A percentile compares a stretch with the other conserved stretches of the same genome.
These are phyloP conservation scores for Stichodactyla helianthus DNA, from an alignment of 64 coral and sea anemone species.

Conservation along the genomic window DNA sequence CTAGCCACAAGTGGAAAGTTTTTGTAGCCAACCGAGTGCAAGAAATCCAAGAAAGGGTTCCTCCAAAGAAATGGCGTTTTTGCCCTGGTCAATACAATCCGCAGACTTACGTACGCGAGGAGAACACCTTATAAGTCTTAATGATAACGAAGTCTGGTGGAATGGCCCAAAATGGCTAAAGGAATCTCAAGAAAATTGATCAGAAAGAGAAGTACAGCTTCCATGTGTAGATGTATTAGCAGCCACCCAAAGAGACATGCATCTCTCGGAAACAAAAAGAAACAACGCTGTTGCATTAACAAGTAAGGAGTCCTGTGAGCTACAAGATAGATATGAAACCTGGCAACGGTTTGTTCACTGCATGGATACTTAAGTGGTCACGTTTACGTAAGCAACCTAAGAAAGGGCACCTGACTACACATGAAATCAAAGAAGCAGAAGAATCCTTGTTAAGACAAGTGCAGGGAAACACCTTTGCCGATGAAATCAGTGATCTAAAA, in stretches of 20 bases:
- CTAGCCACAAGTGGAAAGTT: conserved; percentile 22
- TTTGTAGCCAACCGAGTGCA: conserved; percentile 24
- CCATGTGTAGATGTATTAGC: too few relatives aligned
- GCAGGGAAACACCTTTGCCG: not conserved
- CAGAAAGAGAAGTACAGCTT: not conserved
- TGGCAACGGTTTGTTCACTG: not conserved
- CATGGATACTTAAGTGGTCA: not conserved
- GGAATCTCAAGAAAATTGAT: not conserved
- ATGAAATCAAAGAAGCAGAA: not conserved
- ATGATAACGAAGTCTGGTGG: not conserved
- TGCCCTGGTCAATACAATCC: not conserved
- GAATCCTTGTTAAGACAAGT: not conserved
- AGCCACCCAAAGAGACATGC: too few relatives aligned
- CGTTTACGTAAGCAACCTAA: not conserved
- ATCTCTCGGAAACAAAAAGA: too few relatives aligned
- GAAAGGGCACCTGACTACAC: not conserved
- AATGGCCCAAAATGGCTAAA: not conserved
- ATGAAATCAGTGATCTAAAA: conserved; percentile 3
- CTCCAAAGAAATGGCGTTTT: not conserved
- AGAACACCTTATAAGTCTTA: not conserved
- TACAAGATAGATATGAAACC: not conserved
- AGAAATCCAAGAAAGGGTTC: not conserved
- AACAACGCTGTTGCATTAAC: too few relatives aligned
- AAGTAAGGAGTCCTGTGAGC: not conserved
- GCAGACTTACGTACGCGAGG: conserved; percentile 14